Evolutionary conservation across 2,113 vertebrate genomes (phyloP).

Genomic region (Gyps fulvus): DNA sequence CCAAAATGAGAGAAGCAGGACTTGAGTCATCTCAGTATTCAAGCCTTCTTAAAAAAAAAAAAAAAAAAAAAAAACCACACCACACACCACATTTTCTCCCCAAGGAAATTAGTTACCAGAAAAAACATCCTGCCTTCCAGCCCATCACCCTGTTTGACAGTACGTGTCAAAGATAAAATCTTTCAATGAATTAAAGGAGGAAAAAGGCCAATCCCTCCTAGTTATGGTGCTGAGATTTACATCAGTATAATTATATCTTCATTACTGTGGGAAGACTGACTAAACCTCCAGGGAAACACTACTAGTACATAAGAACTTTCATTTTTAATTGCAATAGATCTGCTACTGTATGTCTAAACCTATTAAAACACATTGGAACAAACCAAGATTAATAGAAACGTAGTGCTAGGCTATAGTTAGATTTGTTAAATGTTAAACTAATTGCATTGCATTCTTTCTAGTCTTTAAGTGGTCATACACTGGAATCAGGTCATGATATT

Average conservation of each 20-base stretch:
- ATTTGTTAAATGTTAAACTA: not conserved
- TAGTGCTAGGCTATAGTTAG: not conserved
- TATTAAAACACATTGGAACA: not conserved
- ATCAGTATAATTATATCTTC: conserved; percentile 81
- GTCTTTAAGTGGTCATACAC: not conserved
- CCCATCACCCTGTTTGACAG: conserved; percentile 54
- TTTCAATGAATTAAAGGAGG: conserved; percentile 68
- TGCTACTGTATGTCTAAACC: not conserved
- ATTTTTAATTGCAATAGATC: conserved; percentile 50
- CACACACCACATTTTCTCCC: no score
- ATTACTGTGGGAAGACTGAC: conserved; percentile 70
- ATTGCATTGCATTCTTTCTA: not conserved
- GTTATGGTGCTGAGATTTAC: conserved; percentile 74
- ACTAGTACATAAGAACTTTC: conserved; percentile 21
- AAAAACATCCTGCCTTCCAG: conserved; percentile 41
- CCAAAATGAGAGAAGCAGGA: not conserved
- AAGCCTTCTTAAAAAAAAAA: not conserved
- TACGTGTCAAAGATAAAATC: conserved; percentile 78
- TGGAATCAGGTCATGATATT: not conserved
- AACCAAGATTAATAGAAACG: conserved; percentile 1
- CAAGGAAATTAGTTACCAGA: no score
- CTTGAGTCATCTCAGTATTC: not conserved
- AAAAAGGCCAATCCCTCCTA: conserved; percentile 72
- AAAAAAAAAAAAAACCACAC: not conserved
- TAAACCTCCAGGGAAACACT: conserved; percentile 59